Base-by-base conservation (phyloP, 2,113 vertebrate genomes). In the Cyprinus carpio region DNA sequence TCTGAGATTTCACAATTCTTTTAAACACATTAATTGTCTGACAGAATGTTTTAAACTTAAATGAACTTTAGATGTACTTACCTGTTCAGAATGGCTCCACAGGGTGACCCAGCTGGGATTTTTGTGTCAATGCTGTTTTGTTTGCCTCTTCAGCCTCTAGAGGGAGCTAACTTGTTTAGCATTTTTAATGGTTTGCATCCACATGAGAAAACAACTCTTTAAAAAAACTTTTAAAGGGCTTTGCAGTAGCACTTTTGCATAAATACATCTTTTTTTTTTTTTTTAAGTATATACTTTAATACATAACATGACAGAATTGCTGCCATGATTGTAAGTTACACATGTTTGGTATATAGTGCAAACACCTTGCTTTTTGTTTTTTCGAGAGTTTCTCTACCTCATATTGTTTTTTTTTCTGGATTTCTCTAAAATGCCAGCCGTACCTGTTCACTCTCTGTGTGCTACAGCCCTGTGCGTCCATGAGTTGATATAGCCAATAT, bases 401-500 rank as follows among this genome's bases (percentile, higher is more conserved):
- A 18, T 16, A 16, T 18, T 31, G 40, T 10, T 9, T 37, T 75
- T 72, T 54, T 40, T 10, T 54, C 8, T 69, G 54, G 43, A 81
- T 84, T 2, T 4, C 18, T 69, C 27, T 18, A 12, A 75, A 46
- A 51, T 6, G 18, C 9, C 15, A 49, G 37, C 56, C 65, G 20
- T 37, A 43, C 51, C 40, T 40, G 40, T 34, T 54, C 5, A 13
- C 18, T 31, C 9, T 81, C 16, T 29, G 75, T 16, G 60, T 6
- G 4, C 15, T 25, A 62, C 18, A n/a, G 60, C 29, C 29, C 15
- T 74, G 51, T 75, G 65, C 18, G 58, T 75, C 65, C 67, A 49
- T 84, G 62, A 81, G 75, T 54, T 86, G 76, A 87, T 87, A 69
- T 82, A 27, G 18, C 62, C 86, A 86, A 84, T 86, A 87, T 86